Percentiles rank a stretch among this genome's conserved stretches.
phyloP scores from a whole-genome alignment of 2,888 invertebrate genomes.

The Drosophila phalerata region DNA sequence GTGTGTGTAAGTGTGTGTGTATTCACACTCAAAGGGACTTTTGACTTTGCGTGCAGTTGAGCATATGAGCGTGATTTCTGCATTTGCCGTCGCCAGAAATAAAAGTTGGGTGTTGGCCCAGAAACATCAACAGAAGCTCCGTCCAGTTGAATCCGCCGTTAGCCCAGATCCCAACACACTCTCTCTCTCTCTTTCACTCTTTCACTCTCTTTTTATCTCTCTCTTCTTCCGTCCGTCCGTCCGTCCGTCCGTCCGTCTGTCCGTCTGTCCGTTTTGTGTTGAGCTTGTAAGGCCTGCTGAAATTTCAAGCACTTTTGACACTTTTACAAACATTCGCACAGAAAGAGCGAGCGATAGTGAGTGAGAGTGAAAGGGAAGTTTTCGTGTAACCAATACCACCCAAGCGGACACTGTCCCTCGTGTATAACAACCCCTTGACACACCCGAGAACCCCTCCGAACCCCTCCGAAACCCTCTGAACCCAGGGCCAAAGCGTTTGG shows the following conservation, averaged over 20 bases:
- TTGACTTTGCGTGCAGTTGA: constrained; percentile 81
- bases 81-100: constrained; percentile 64
- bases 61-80: constrained; percentile 82
- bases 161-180: neutral
- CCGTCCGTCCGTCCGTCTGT: neutral
- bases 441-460: constrained; percentile 2
- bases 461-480: constrained; percentile 35
- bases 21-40: constrained; percentile 73
- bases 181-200: neutral
- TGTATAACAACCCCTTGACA: constrained; percentile 18
- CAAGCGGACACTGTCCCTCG: constrained; percentile 41
- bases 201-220: neutral
- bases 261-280: constrained; percentile 24
- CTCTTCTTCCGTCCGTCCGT: neutral
- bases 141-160: constrained; percentile 59
- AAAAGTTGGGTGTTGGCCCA: constrained; percentile 39
- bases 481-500: constrained; percentile 73
- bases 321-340: constrained; percentile 50
- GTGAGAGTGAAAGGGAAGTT: constrained; percentile 1
- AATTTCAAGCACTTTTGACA: constrained; percentile 81
- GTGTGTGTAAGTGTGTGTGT: constrained; percentile 19
- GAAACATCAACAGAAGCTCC: constrained; percentile 4
- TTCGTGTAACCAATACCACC: constrained; percentile 58
- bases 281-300: constrained; percentile 70
- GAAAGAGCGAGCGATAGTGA: neutral